Evolutionary conservation across 2,888 invertebrate species (phyloP), one percentile per base, ranked within the genome.

Genomic region (Macrosiphum euphorbiae): DNA sequence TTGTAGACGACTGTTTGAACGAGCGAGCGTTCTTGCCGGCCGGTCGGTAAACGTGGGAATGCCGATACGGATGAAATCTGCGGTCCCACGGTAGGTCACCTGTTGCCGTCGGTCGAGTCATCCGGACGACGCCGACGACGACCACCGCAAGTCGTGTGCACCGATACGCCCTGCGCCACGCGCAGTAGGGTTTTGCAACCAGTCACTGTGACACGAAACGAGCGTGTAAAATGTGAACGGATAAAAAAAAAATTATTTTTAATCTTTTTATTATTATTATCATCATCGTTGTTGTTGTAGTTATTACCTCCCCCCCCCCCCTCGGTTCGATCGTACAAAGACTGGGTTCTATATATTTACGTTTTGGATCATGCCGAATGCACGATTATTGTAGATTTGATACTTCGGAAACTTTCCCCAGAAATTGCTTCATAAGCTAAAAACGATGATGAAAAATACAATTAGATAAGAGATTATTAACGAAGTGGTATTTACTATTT

Each of bases 61-160:
- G 90, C 86, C 90, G 94, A 90, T 90, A 94, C 90, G 94, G 90
- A 94, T 90, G 94, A 94, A 90, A 94, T 86, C 90, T 67, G 90
- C 90, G 94, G 90, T 94, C 90, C 90, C 94, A 94, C 90, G 90
- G 94, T 94, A 94, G 90, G 94, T 94, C 94, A 94, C 93, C 93
- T 93, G 93, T 93, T 93, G 89, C 88, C 93, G 88, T 55, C 85
- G 90, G 92, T 84, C 90, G 88, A 92, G 93, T 89, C 93, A 28
- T 93, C 47, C 85, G 90, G 58, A 90, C 89, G 58, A 58, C 58
- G 58, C 24, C 58, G 67, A 89, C 89, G 67, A 78, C 78, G 47
- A 87, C 92, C 93, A 93, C 90, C 86, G 90, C 61, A 85, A 94
- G 90, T 94, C 94, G 94, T 94, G 94, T 94, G 90, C 94, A 87